These are phyloP conservation scores for Cettia cetti DNA, from an alignment of 2,113 vertebrate species.

Conservation along the genomic window DNA sequence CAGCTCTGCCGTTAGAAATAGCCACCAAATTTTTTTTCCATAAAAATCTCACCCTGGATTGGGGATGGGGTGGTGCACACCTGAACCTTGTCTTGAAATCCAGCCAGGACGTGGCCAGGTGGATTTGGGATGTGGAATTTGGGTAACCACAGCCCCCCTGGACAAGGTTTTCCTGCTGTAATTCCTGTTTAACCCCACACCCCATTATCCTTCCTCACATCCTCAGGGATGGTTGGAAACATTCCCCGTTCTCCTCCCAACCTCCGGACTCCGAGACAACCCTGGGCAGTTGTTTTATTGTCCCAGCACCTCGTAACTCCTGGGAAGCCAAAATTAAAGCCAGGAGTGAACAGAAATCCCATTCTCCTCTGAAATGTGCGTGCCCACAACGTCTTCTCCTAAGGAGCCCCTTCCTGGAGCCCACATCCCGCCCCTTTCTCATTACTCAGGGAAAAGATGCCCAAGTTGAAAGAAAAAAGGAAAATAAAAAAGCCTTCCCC, in stretches of 20 bases:
- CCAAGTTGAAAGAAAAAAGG: not conserved
- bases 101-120: not conserved
- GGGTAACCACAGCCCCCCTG: not conserved
- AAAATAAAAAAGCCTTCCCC: not conserved
- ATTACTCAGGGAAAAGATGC: not conserved
- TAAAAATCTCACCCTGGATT: not conserved
- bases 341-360: not conserved
- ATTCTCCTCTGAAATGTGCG: not conserved
- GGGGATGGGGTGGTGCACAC: not conserved
- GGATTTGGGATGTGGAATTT: not conserved
- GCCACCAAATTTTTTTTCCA: not conserved
- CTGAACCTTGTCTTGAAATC: not conserved
- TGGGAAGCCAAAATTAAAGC: not conserved
- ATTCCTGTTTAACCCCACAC: not conserved
- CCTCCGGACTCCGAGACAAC: not conserved
- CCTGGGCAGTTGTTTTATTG: not conserved
- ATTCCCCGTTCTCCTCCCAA: not conserved
- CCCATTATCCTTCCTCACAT: not conserved
- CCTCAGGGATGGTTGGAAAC: not conserved
- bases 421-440: not conserved
- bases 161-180: not conserved
- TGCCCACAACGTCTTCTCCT: not conserved
- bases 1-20: not conserved
- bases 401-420: not conserved
- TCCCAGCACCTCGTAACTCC: slow-evolving; percentile 13